Evolutionary conservation across 2,113 vertebrate species (phyloP).

Genomic region (Lepus timidus): DNA sequence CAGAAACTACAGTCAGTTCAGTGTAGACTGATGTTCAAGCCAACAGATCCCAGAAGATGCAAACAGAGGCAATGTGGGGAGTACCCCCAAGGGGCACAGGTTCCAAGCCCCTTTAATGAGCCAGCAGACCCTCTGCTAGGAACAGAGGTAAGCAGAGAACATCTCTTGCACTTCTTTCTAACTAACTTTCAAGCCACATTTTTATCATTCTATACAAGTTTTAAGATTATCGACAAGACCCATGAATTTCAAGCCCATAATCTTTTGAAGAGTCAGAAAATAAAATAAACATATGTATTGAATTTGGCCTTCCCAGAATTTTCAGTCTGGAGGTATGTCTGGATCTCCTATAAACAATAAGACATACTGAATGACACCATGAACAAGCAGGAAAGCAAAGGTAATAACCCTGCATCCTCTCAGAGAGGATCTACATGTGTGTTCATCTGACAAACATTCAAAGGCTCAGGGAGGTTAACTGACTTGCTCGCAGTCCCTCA

Average conservation of each 20-base stretch:
- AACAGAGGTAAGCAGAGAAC: not conserved
- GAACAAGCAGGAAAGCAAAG: not conserved
- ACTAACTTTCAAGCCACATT: not conserved
- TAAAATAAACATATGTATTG: not conserved
- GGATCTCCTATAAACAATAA: not conserved
- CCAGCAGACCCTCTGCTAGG: not conserved
- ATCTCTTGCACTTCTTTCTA: not conserved
- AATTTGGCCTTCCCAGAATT: not conserved
- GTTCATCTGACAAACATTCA: not conserved
- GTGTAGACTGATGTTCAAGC: not conserved
- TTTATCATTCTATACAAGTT: not conserved
- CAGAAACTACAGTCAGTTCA: not conserved
- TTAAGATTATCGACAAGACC: not conserved
- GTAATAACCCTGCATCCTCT: not conserved
- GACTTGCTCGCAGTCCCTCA: not conserved
- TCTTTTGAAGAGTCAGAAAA: not conserved
- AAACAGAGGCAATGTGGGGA: rapidly evolving
- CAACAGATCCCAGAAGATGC: not conserved
- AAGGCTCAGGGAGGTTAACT: not conserved
- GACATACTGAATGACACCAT: not conserved
- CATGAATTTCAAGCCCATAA: conserved; percentile 5
- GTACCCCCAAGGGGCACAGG: not conserved
- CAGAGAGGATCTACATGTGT: not conserved
- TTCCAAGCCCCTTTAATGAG: not conserved
- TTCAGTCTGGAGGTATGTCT: not conserved